These are phyloP conservation scores for Lordiphosa stackelbergi DNA, from an alignment of 1,140 invertebrate genomes.

Conservation along the genomic window DNA sequence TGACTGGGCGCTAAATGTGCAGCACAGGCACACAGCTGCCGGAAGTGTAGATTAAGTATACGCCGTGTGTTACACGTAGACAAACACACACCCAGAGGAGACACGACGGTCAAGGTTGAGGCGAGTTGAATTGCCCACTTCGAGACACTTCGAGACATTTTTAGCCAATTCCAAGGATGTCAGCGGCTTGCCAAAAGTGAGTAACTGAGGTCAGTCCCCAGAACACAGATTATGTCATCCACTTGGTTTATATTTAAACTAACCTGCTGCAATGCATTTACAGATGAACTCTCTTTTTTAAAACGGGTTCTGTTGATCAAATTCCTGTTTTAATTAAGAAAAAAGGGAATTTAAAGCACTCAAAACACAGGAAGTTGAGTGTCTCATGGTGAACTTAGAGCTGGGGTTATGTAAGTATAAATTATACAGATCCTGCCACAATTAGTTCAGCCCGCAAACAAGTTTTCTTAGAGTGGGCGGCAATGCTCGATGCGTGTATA, in stretches of 20 bases:
- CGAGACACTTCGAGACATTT: conserved; percentile 51
- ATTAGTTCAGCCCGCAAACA: conserved; percentile 9
- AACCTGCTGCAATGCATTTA: conserved; percentile 11
- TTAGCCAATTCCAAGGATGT: conserved; percentile 59
- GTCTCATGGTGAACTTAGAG: conserved; percentile 11
- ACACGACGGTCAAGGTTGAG: conserved; percentile 60
- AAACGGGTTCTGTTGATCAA: conserved; percentile 17
- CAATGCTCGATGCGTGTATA: conserved; percentile 49
- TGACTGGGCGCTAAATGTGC: conserved; percentile 47
- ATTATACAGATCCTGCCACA: conserved; percentile 22
- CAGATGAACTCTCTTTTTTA: conserved; percentile 35
- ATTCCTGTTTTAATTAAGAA: conserved; percentile 32
- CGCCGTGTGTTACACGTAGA: conserved; percentile 37
- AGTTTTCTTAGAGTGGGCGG: conserved; percentile 52
- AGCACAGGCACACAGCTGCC: conserved; percentile 27
- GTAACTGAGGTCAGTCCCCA: conserved; percentile 53
- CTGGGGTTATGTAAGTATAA: conserved; percentile 10
- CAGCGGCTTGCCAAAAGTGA: conserved; percentile 49
- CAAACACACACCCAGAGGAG: conserved; percentile 33
- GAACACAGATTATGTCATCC: conserved; percentile 13
- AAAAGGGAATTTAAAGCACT: conserved; percentile 31
- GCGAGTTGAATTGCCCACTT: conserved; percentile 41
- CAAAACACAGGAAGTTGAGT: conserved; percentile 32
- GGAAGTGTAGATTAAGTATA: conserved; percentile 58
- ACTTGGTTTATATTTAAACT: conserved; percentile 3